Base-by-base conservation (phyloP, 2,888 invertebrate species). In the Athripsodes cinereus region DNA sequence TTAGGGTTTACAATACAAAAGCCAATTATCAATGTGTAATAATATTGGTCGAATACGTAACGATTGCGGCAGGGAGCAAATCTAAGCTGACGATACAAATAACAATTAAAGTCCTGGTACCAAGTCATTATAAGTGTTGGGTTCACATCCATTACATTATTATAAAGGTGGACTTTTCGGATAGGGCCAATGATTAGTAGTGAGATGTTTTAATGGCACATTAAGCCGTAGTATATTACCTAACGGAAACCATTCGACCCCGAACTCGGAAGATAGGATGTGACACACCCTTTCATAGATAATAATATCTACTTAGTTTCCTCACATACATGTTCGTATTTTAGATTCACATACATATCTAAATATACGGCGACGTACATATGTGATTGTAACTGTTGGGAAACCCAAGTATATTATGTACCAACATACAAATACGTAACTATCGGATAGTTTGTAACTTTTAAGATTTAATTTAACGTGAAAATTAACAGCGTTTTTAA, bases 201-300 rank as follows among this genome's bases (percentile, higher is more conserved):
- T 51, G 60, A 60, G 57, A 57, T 50, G 60, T 53, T 50, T 48
- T 60, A 60, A 60, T 57, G 60, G 57, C 53, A 50, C 60, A 60
- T 60, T 60, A 57, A 44, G 55, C 53, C 54, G 31, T 60, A 53
- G 57, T 60, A 57, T 60, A 60, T 60, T 57, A 50, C 49, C 53
- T 50, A 50, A 22, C 60, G 57, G 60, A 57, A 60, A 34, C 54
- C 55, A 55, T 60, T 57, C 53, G 31, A n/a, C 60, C 20, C 34
- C 21, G 47, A 26, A 52, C 22, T 26, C 50, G 6, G 50, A 21
- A 8, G 50, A 26, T 19, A 50, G 50, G 50, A 50, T 20, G 48
- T 48, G 20, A 40, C 40, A 40, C 40, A 40, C 40, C 40, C 40
- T 40, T 40, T 13, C 40, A 40, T 13, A 40, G 40, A 40, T 40